Conservation (phyloP, 2,113 vertebrate genomes). For the Physeter macrocephalus region DNA sequence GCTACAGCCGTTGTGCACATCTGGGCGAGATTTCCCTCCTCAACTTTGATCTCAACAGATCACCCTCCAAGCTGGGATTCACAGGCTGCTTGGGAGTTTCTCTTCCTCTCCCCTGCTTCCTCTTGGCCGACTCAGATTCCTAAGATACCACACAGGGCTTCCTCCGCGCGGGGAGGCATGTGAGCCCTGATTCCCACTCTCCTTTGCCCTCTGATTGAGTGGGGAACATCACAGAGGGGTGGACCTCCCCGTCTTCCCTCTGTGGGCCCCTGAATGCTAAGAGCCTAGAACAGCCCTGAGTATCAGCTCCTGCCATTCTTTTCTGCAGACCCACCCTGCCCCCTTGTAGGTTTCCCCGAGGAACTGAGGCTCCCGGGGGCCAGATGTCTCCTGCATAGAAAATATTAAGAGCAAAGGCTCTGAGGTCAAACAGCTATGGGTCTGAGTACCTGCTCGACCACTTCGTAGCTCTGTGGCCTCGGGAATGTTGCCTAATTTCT, state of each 20-base stretch:
- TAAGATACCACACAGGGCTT: background rate
- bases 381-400: background rate
- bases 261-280: background rate
- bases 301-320: background rate
- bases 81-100: background rate
- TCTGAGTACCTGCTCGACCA: background rate
- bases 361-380: background rate
- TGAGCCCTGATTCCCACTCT: background rate
- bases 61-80: background rate
- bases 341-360: background rate
- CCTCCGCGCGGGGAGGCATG: rapidly evolving
- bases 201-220: background rate
- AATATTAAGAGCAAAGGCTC: background rate
- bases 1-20: background rate
- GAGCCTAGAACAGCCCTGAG: background rate
- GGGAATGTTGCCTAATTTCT: background rate
- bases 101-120: background rate
- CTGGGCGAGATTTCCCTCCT: background rate
- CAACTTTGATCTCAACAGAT: background rate
- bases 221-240: background rate
- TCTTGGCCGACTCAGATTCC: background rate
- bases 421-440: background rate
- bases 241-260: background rate
- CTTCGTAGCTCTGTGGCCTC: background rate
- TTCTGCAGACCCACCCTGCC: background rate